Base-by-base conservation (phyloP, 1,140 invertebrate species). In the Dendroctonus valens region DNA sequence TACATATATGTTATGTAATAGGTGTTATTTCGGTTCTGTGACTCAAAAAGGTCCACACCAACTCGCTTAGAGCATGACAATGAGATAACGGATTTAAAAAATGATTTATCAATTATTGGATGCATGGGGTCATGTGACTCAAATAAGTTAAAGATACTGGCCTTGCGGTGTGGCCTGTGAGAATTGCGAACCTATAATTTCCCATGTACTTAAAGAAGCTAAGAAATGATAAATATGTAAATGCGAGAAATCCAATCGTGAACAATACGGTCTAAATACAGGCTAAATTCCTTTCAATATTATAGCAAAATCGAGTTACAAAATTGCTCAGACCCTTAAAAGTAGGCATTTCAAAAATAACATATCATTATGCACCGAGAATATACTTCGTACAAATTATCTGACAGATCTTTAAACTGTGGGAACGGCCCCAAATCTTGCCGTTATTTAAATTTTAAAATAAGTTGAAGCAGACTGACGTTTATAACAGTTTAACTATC, bases 351-450 rank as follows among this genome's bases (percentile, higher is more conserved):
- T 58, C 53, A 59, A 65, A 59, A 59, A 65, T 59, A 65, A 65
- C 52, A 65, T 65, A 65, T 65, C 50, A 65, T 65, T 65, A 65
- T 65, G 54, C 55, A 65, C 55, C 46, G 63, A 58, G 63, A 65
- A 65, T 65, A 58, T 42, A 53, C 57, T 65, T 41, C 37, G 63
- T 65, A 65, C 63, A 65, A 14, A 65, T 65, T 65, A 65, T 65
- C 63, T 41, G 63, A 59, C 40, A 58, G 63, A 65, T 65, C 63
- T 65, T 65, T 59, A 51, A 65, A 65, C 63, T 65, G 63, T 65
- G 63, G 63, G 63, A 65, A 65, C 54, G 49, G 50, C 40, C 62
- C 52, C 40, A 65, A 65, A 65, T 55, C 52, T 46, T 6, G 51
- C 51, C 14, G 49, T 64, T 64, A 64, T 64, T 64, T 64, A 64